Base-by-base conservation (phyloP, 1,140 invertebrate genomes). In the Cecropterus lyciades region DNA sequence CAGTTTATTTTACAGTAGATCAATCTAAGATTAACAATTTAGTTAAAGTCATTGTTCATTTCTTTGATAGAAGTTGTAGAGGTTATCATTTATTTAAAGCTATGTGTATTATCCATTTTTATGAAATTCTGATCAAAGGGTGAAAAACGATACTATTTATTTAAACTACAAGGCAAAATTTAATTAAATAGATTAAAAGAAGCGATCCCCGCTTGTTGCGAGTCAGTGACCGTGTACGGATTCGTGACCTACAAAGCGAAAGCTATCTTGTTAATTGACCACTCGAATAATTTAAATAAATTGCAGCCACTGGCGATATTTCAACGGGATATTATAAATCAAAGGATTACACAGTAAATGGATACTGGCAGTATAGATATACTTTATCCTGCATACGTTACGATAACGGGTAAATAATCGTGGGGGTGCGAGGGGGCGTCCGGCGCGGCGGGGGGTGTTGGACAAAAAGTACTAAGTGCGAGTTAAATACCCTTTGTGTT, bases 401-500 rank as follows among this genome's bases (percentile, higher is more conserved):
- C 77, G 89, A 91, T 91, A 90, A 90, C 84, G 82, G 78, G 72
- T 73, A 82, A 84, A 90, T 90, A 88, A 90, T 87, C 87, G 85
- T 63, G 56, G 75, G 77, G 69, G 72, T 67, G 59, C 37, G 57
- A 43, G n/a, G n/a, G 65, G 77, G 57, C 75, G 78, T 73, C 71
- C 71, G 65, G 72, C 77, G 59, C 71, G 63, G 71, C 73, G 80
- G 79, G 79, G 75, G 64, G 74, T 46, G 46, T 68, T 17, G 73
- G 76, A 72, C 82, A 88, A 91, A 91, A 91, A 91, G 85, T 87
- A 89, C 87, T 91, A 91, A 91, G 84, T 87, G 84, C 74, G 77
- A 87, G 81, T 89, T 89, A 89, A 91, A 89, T 88, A 91, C 89
- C 89, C 89, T 88, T 89, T 91, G 87, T 91, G 82, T 84, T 72